These are phyloP conservation scores for Drosophila recens DNA, from an alignment of 2,888 invertebrate genomes.

Conservation along the genomic window DNA sequence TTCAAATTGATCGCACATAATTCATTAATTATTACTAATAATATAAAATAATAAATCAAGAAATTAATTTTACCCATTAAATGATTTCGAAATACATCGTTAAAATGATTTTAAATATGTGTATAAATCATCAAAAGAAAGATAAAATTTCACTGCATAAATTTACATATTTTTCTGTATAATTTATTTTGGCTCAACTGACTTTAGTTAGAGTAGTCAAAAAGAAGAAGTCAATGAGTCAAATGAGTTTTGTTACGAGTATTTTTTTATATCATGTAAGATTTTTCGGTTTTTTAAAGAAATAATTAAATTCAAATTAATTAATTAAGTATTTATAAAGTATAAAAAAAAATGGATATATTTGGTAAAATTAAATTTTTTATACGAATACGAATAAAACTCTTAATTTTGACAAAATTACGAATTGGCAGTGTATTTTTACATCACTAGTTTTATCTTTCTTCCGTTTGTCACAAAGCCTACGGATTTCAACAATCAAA, in stretches of 20 bases:
- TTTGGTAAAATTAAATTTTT: too few relatives aligned
- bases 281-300: too few relatives aligned
- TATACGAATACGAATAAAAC: too few relatives aligned
- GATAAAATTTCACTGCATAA: conserved; percentile 14
- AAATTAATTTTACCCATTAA: not conserved
- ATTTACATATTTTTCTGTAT: conserved; percentile 15
- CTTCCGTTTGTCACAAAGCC: not conserved
- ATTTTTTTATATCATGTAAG: too few relatives aligned
- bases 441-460: too few relatives aligned
- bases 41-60: too few relatives aligned
- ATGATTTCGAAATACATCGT: not conserved
- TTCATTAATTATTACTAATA: not conserved
- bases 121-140: conserved; percentile 7
- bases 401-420: too few relatives aligned
- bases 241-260: not conserved
- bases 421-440: too few relatives aligned
- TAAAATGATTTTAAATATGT: conserved; percentile 4
- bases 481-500: not conserved
- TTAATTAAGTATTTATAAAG: too few relatives aligned
- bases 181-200: not conserved
- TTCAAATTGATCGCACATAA: not conserved
- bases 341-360: too few relatives aligned
- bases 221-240: not conserved
- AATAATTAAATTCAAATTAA: too few relatives aligned
- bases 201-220: not conserved